Evolutionary conservation across 2,113 vertebrate species (phyloP).

Genomic region (Polypterus bichir): DNA sequence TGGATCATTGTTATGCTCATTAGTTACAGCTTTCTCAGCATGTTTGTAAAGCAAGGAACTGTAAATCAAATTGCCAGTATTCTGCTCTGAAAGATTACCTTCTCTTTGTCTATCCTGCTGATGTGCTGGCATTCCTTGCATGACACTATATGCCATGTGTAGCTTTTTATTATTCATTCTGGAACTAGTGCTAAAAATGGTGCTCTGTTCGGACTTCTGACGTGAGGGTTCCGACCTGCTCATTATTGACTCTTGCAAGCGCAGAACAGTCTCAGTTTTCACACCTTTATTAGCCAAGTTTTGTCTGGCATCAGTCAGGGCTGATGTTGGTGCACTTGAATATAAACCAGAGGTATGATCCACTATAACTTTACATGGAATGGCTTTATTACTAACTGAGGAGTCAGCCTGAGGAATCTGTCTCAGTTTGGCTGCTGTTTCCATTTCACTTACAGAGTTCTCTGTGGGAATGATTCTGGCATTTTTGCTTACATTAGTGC

Average conservation of each 20-base stretch:
- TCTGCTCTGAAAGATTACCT: constrained; percentile 41
- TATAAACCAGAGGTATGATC: constrained; percentile 47
- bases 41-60: constrained; percentile 15
- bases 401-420: constrained; percentile 44
- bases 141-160: constrained; percentile 33
- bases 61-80: constrained; percentile 9
- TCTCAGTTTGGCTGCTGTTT: not conserved
- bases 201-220: constrained; percentile 42
- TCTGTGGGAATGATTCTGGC: not conserved
- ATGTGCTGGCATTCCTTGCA: constrained; percentile 43
- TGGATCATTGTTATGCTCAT: constrained; percentile 4
- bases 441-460: constrained; percentile 8
- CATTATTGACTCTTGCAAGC: constrained; percentile 63
- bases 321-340: not conserved
- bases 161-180: constrained; percentile 34
- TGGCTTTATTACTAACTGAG: constrained; percentile 53
- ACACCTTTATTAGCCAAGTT: constrained; percentile 43
- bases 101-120: constrained; percentile 44
- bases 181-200: constrained; percentile 32
- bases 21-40: constrained; percentile 5
- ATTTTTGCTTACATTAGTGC: not conserved
- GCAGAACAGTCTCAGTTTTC: constrained; percentile 45
- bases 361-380: constrained; percentile 68
- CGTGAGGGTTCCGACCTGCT: constrained; percentile 51
- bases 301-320: constrained; percentile 15